Evolutionary conservation across 2,888 invertebrate species (phyloP), one percentile per base, ranked within the genome.

Genomic region (Oegoconia quadripuncta): DNA sequence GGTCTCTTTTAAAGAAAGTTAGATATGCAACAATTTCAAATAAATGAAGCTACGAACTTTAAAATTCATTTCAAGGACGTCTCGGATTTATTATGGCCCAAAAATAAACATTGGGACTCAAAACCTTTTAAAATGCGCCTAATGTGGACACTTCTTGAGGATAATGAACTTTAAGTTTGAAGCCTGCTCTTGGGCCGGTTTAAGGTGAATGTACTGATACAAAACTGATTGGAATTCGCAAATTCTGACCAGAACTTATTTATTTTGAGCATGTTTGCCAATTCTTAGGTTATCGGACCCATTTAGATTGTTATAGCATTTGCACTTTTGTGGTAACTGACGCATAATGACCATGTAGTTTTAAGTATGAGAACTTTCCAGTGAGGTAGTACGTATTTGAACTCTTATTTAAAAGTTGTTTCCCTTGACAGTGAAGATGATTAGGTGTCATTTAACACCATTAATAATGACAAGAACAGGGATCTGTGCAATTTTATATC

Each of bases 191-290:
- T 65, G 64, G 75, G 70, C 84, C 84, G 83, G 86, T 87, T 83
- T 74, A 73, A 79, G 87, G 82, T 86, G 72, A 86, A 83, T 63
- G 83, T 57, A 77, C 84, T 68, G 69, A 69, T 65, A 55, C 57
- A 42, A 46, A 43, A 52, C 60, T 50, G 61, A 79, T 74, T 71
- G 74, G 75, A 73, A 83, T 84, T 75, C 74, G 70, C 69, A 66
- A 74, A 76, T 73, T 76, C 60, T 60, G 59, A 62, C 55, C 53
- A 50, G 60, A 64, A 70, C 67, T 73, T 69, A 73, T 38, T 37
- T 42, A 26, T 78, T 80, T 77, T 65, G 67, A 68, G 70, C 70
- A 65, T 71, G 74, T 81, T 77, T 76, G 66, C 71, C 56, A 58
- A 73, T 66, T 68, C 69, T 62, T 64, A 61, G 79, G 79, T 84